Conservation (phyloP, 2,797 vertebrate species). For the Ctenochaetus hawaiiensis region DNA sequence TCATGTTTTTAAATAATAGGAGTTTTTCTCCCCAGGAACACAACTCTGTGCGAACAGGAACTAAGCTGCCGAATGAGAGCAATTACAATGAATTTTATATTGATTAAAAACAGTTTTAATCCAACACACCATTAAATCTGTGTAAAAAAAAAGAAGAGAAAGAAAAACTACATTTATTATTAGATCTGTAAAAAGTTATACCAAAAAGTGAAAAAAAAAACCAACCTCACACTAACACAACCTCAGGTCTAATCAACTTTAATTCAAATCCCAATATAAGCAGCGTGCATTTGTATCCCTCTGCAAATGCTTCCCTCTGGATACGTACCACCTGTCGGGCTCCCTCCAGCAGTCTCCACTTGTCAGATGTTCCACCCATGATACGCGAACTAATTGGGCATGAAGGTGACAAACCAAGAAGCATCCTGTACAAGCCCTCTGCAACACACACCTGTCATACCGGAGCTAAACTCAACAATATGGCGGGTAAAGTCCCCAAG, state of each 20-base stretch:
- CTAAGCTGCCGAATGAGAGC: neutral
- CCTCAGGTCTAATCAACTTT: constrained; percentile 17
- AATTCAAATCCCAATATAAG: constrained; percentile 46
- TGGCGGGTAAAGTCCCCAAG: constrained; percentile 31
- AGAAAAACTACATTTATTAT: neutral
- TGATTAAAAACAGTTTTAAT: constrained; percentile 9
- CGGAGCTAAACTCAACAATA: constrained; percentile 54
- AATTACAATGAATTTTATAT: constrained; percentile 1
- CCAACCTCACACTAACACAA: neutral
- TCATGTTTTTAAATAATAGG: neutral
- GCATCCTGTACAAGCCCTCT: constrained; percentile 68
- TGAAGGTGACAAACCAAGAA: constrained; percentile 82
- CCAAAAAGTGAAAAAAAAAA: neutral
- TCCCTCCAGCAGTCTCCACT: constrained; percentile 54
- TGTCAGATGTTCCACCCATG: constrained; percentile 76
- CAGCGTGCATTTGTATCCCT: constrained; percentile 51
- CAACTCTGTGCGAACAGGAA: constrained; percentile 5
- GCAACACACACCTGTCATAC: constrained; percentile 75
- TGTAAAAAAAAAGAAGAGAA: neutral
- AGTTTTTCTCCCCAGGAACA: neutral
- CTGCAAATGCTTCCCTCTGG: constrained; percentile 29
- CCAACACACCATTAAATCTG: neutral
- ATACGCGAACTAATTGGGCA: constrained; percentile 76
- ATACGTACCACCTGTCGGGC: constrained; percentile 68
- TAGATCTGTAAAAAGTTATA: neutral